phyloP scores from a whole-genome alignment of 2,888 invertebrate genomes.

The Kryphioiulus occultus region DNA sequence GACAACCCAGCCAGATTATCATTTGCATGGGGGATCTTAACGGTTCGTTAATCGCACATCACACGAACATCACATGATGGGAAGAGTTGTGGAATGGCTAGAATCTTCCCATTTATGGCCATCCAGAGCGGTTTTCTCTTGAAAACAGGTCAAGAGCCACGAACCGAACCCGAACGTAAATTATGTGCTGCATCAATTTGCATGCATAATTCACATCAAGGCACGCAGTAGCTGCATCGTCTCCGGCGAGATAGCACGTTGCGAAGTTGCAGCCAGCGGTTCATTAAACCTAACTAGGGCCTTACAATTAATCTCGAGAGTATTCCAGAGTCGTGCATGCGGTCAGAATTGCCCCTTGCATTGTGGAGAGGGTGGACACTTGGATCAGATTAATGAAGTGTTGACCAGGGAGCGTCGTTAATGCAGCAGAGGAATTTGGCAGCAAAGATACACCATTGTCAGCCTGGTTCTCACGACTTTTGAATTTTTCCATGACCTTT shows the following conservation, averaged over 20 bases:
- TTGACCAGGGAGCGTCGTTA: not conserved
- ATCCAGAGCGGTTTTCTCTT: not conserved
- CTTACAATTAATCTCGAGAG: not conserved
- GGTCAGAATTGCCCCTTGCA: not conserved
- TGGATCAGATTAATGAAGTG: conserved; percentile 5
- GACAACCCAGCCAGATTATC: no score
- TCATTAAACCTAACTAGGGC: conserved; percentile 5
- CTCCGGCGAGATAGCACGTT: not conserved
- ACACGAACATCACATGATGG: not conserved
- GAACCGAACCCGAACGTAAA: not conserved
- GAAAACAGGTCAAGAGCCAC: not conserved
- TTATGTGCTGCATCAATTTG: not conserved
- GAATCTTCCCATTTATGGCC: not conserved
- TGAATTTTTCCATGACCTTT: no score
- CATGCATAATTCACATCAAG: not conserved
- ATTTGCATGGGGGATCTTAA: not conserved
- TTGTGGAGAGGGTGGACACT: not conserved
- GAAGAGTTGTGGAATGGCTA: not conserved
- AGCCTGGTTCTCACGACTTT: no score
- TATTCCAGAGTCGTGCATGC: not conserved
- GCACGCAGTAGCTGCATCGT: not conserved
- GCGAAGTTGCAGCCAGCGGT: not conserved
- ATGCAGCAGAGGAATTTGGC: not conserved
- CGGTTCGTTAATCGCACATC: not conserved
- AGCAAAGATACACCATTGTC: no score